Base-by-base conservation (phyloP, 2,888 invertebrate species). In the Drosophila maculinotata region DNA sequence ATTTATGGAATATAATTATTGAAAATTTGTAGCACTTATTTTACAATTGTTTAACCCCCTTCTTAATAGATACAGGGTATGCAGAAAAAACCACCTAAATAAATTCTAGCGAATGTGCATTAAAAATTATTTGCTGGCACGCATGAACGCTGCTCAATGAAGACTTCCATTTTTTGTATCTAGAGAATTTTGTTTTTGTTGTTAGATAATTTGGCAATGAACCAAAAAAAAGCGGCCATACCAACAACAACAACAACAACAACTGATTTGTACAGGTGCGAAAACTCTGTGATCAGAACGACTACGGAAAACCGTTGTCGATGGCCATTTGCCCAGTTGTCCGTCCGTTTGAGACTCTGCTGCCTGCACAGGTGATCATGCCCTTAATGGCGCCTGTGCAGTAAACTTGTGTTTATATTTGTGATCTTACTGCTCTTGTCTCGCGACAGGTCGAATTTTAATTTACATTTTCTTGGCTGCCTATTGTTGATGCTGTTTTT, bases 261-360 rank as follows among this genome's bases (percentile, higher is more conserved):
- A 66, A 66, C 45, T 60, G 64, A 80, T 69, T 73, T 86, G 71
- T 81, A 71, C 86, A 87, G 87, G 87, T 87, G 87, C 66, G 88
- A 87, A 88, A 87, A 80, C 60, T 64, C 87, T 87, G 65, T 86
- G 87, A 87, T 87, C 86, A 81, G 38, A 41, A 28, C 35, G 45
- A 57, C 42, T 45, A 57, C 42, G 60, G 51, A 67, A 45, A 60
- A 57, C 36, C 54, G 35, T 64, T 57, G 36, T 59, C 41, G 14
- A 30, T 45, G 33, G 30, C 33, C 36, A 17, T n/a, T 12, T 15
- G 30, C 39, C 14, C 17, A 23, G 10, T 36, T 12, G 8, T 23
- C 14, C 7, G 30, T 30, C 17, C 9, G 26, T 25, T 15, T n/a
- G 15, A n/a, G 23, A 17, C n/a, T 38, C 33, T 52, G 31, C 38